Evolutionary conservation across 1,140 invertebrate species (phyloP), one percentile per base, ranked within the genome.

Genomic region (Laupala kohalensis): DNA sequence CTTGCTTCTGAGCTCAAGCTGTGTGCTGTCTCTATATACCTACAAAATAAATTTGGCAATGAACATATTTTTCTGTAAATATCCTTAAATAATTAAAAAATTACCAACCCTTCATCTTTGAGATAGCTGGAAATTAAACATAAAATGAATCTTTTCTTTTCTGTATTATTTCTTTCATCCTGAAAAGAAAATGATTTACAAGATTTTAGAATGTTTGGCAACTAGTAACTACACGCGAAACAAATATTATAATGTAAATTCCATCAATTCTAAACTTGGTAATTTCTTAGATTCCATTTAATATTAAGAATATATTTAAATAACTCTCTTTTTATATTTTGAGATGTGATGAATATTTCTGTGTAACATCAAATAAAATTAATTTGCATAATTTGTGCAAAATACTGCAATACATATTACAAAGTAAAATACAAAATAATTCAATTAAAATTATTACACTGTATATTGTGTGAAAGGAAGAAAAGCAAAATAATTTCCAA

Each of bases 71-170:
- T 9, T 25, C 5, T 23, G 4, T 1, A 1, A 23, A 28, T 5
- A 13, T 64, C 0, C 23, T 25, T 70, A n/a, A 37, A 64, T 27
- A 29, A 6, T 29, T 13, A n/a, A 69, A 29, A 23, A 27, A 67
- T 73, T 75, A 77, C 77, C 77, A 78, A 89, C 77, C 91, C 90
- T 80, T 92, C 87, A 76, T 92, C 88, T 74, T 84, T 80, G 73
- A 96, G 79, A 83, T 90, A 94, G 29, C 88, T 85, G n/a, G 86
- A 79, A 72, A 94, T 87, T 67, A 96, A 82, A 77, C 92, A 88
- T n/a, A 92, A 80, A 5, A 95, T 81, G 78, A 89, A 89, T 72
- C 88, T 86, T 75, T 89, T 90, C 65, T 90, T 84, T 63, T 85
- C 84, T 73, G 86, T 86, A 72, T 83, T 83, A 75, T 87, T 84